These are phyloP conservation scores for Sebastes flavidus DNA, from an alignment of 2,797 vertebrate species.

Conservation along the genomic window DNA sequence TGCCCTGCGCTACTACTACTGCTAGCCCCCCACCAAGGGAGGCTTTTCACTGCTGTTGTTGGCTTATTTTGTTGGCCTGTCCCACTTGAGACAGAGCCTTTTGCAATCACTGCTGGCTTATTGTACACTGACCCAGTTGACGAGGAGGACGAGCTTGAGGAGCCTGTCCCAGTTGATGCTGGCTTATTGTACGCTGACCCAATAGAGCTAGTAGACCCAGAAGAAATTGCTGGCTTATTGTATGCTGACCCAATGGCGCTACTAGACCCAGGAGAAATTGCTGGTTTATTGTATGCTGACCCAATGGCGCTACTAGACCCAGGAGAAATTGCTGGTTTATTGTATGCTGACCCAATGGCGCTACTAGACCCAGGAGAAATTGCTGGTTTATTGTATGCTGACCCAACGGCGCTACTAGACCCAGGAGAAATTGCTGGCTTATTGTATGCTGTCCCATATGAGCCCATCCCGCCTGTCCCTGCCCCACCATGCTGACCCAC, in stretches of 20 bases:
- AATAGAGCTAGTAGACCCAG: not conserved
- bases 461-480: slow-evolving; percentile 8
- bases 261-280: not conserved
- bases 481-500: slow-evolving; percentile 12
- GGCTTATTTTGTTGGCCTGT: slow-evolving; percentile 25
- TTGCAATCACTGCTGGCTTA: slow-evolving; percentile 17
- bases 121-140: not conserved
- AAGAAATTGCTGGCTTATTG: not conserved
- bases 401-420: not conserved
- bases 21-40: not conserved
- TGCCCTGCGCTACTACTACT: slow-evolving; percentile 36
- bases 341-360: not conserved
- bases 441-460: not conserved
- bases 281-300: slow-evolving; percentile 7
- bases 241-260: accelerated
- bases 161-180: not conserved
- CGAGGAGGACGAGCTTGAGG: not conserved
- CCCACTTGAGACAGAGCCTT: not conserved
- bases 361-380: not conserved
- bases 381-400: not conserved
- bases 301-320: slow-evolving; percentile 12
- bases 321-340: not conserved
- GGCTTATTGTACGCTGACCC: slow-evolving; percentile 1
- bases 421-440: not conserved
- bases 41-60: not conserved